phyloP scores from a whole-genome alignment of 1,140 invertebrate genomes.

The Aphaenogaster ashmeadi region DNA sequence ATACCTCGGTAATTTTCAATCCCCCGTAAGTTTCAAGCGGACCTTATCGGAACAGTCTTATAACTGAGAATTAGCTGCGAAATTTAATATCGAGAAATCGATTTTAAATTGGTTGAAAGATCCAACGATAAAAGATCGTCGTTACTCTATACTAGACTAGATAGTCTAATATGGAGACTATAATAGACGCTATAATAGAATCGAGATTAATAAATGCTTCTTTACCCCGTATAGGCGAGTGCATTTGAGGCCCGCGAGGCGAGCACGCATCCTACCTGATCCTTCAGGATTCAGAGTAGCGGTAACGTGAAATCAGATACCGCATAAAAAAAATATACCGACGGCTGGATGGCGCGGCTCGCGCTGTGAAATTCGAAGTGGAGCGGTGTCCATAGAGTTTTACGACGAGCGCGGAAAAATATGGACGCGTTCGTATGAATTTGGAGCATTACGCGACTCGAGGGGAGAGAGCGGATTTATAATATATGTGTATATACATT shows the following conservation, averaged over 20 bases:
- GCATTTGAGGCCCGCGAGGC: neutral
- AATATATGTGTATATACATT: neutral
- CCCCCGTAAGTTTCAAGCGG: neutral
- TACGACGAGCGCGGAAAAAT: slow-evolving; percentile 40
- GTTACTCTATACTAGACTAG: neutral
- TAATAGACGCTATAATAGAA: neutral
- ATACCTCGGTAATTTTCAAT: neutral
- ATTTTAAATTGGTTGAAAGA: neutral
- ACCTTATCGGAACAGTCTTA: neutral
- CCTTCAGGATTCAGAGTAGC: slow-evolving; percentile 9
- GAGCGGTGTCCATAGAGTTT: slow-evolving; percentile 35
- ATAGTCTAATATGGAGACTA: neutral
- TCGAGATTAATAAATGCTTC: slow-evolving; percentile 10
- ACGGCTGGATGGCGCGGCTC: neutral
- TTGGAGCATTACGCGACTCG: slow-evolving; percentile 5
- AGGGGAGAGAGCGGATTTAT: slow-evolving; percentile 21
- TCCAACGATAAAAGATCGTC: neutral
- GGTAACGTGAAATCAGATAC: slow-evolving; percentile 30
- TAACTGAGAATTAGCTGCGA: neutral
- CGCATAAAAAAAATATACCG: slow-evolving; percentile 26
- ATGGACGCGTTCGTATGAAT: slow-evolving; percentile 1
- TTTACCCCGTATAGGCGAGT: neutral
- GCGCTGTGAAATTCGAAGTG: slow-evolving; percentile 34
- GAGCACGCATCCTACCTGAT: neutral
- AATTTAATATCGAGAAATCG: slow-evolving; percentile 8